These are phyloP conservation scores for Lagopus leucura DNA, from an alignment of 2,113 vertebrate species.

Conservation along the genomic window DNA sequence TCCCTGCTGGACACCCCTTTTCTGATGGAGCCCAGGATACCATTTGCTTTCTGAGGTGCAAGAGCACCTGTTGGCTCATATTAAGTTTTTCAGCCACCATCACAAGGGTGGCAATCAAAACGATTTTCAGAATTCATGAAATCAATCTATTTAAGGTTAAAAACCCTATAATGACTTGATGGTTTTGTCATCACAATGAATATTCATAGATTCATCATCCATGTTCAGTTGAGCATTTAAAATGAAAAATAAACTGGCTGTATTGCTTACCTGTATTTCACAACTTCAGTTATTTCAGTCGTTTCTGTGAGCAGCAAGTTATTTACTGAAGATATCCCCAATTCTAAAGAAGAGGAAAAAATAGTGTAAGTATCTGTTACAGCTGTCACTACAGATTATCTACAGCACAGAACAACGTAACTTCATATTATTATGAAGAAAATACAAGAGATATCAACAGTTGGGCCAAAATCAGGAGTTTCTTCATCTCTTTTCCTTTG, in stretches of 20 bases:
- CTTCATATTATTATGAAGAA: neutral
- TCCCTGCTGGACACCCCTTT: too few relatives aligned
- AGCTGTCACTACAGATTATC: neutral
- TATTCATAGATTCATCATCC: neutral
- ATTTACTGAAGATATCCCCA: slow-evolving; percentile 18
- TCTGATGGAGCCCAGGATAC: too few relatives aligned
- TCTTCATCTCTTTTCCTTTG: neutral
- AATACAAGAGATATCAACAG: neutral
- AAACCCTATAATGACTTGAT: neutral
- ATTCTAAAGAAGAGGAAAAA: neutral
- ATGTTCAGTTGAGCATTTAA: neutral
- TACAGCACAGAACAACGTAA: neutral
- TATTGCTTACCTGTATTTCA: slow-evolving; percentile 18
- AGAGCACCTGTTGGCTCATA: too few relatives aligned
- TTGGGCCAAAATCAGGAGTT: neutral
- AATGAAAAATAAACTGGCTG: slow-evolving; percentile 20
- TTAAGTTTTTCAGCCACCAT: neutral
- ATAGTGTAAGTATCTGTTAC: neutral
- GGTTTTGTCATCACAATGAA: slow-evolving; percentile 10
- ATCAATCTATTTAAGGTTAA: slow-evolving; percentile 8
- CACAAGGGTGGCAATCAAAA: neutral
- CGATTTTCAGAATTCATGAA: slow-evolving; percentile 28
- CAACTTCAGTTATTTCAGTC: neutral
- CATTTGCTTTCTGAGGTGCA: too few relatives aligned
- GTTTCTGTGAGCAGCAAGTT: slow-evolving; percentile 9